Conservation (phyloP, 2,797 vertebrate species). For the Lagorchestes hirsutus region DNA sequence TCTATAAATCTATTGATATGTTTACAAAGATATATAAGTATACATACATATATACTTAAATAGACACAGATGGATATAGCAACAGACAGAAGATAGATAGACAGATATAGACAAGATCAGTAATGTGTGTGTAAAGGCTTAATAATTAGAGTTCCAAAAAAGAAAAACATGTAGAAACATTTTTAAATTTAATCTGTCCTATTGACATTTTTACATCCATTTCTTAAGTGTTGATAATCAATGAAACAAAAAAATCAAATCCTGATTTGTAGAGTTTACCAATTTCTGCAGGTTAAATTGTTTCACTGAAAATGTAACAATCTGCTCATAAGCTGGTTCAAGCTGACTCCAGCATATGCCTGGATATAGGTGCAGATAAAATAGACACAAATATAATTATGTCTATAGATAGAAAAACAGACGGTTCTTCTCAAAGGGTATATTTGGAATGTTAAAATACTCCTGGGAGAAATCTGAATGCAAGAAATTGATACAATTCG, state of each 20-base stretch:
- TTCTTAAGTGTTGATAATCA: background rate
- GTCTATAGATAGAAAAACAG: background rate
- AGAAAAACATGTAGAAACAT: background rate
- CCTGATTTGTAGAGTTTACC: background rate
- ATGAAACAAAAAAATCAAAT: background rate
- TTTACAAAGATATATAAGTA: background rate
- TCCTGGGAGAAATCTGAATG: background rate
- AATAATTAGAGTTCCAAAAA: background rate
- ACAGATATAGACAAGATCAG: background rate
- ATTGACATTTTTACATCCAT: background rate
- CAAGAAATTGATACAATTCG: background rate
- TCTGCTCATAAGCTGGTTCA: background rate
- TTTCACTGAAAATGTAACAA: background rate
- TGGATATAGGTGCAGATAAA: background rate
- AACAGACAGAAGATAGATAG: background rate
- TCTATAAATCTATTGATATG: background rate
- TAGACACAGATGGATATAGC: no score
- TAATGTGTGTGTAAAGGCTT: background rate
- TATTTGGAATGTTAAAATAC: background rate
- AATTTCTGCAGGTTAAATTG: background rate
- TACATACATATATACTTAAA: background rate
- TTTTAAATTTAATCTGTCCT: background rate
- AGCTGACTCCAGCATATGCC: background rate
- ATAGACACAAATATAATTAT: background rate
- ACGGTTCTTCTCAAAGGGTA: background rate